Base-by-base conservation (phyloP, 2,888 invertebrate genomes). In the Eupithecia abbreviata region DNA sequence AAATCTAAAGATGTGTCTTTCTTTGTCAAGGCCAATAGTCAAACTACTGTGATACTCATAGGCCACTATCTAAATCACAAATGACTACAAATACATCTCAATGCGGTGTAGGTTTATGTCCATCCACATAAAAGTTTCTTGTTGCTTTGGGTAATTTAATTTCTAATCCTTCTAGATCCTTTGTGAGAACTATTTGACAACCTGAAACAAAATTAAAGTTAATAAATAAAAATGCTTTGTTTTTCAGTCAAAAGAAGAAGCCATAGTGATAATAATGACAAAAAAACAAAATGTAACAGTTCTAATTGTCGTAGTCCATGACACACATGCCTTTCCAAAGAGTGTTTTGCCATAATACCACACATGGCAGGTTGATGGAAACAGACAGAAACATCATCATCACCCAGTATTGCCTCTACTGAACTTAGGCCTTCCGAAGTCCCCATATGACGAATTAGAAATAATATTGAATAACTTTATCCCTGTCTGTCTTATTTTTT, bases 71-170 rank as follows among this genome's bases (percentile, higher is more conserved):
- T 5, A 15, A 42, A 42, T 41, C 66, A 41, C 2, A 66, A 66
- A 66, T 42, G 2, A 42, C 15, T 15, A 42, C 42, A 68, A 68
- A 68, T 43, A 43, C 2, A 4, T 45, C 42, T 90, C 95, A 99
- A 93, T 99, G 99, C 2, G 99, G 98, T 84, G 98, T 96, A 0
- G 99, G 99, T 84, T 97, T 98, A 89, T 99, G 99, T 18, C 99
- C 99, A 90, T 99, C 99, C 2, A 99, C 99, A 91, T 99, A 99
- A 92, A 99, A 99, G 90, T 99, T 99, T 80, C 98, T 96, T 2
- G 99, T 99, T 70, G 98, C 98, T 89, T 97, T 96, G 0, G 99
- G 99, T 83, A 99, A 91, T 84, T 96, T 95, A 47, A 99, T 88
- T 89, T 97, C 97, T 77, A 99, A 96, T 0, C 99, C 99, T 80